Evolutionary conservation across 2,113 vertebrate genomes (phyloP).

Genomic region (Sprattus sprattus): DNA sequence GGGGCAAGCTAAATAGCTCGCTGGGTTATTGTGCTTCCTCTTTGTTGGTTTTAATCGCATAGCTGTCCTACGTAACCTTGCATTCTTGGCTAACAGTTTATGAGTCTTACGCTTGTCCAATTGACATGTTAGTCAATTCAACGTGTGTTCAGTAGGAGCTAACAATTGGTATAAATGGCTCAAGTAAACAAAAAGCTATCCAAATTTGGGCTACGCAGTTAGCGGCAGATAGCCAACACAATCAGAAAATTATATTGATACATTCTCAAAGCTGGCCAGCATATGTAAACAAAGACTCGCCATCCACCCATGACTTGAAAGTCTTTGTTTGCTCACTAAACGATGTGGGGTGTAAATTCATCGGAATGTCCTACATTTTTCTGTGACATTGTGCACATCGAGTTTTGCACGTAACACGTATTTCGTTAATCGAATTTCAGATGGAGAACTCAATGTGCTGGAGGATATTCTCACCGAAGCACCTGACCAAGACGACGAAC

Average conservation of each 20-base stretch:
- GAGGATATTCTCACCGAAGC: conserved; percentile 97
- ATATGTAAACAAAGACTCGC: neutral
- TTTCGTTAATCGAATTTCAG: conserved; percentile 64
- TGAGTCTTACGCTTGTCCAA: too few species aligned
- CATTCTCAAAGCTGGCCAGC: neutral
- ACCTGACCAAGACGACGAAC: conserved; percentile 95
- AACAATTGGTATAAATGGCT: neutral
- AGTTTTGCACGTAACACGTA: neutral
- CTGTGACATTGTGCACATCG: neutral
- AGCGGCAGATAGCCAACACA: neutral
- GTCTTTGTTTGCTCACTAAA: neutral
- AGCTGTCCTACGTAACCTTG: neutral
- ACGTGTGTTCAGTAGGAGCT: neutral
- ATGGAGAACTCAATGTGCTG: conserved; percentile 93
- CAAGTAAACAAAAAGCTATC: neutral
- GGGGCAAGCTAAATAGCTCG: neutral
- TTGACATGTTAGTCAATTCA: neutral
- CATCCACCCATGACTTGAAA: neutral
- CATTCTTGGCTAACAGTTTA: neutral
- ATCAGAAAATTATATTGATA: neutral
- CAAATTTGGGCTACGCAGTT: neutral
- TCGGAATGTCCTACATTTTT: neutral
- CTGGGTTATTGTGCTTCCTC: neutral
- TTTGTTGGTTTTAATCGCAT: neutral
- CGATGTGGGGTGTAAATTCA: neutral